Evolutionary conservation across 2,888 invertebrate species (phyloP).

Genomic region (Tipula confusa): DNA sequence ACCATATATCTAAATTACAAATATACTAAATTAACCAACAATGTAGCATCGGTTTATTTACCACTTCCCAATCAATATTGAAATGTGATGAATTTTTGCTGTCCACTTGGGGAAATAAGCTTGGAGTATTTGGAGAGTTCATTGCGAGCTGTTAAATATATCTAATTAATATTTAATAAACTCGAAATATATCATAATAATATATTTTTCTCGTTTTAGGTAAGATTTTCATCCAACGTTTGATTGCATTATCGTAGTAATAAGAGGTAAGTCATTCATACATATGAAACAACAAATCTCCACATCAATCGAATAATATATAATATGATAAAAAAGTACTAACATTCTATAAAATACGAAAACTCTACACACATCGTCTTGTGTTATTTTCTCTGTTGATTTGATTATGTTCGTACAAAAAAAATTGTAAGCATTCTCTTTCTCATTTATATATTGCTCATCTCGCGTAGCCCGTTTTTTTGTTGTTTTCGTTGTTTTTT

Average conservation of each 20-base stretch:
- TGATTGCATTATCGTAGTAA: not conserved
- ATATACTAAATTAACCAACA: no score
- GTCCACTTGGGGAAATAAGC: no score
- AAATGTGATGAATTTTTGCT: no score
- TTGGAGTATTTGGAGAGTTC: no score
- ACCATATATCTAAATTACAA: no score
- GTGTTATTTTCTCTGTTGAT: slow-evolving; percentile 20
- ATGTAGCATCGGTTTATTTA: no score
- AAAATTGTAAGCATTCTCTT: not conserved
- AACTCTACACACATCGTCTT: not conserved
- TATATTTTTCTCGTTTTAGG: not conserved
- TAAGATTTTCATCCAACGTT: not conserved
- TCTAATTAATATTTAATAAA: no score
- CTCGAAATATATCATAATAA: no score
- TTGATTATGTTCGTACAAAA: not conserved
- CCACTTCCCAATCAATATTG: no score
- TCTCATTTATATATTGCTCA: not conserved
- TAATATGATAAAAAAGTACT: not conserved
- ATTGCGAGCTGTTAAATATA: no score
- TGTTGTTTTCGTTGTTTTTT: not conserved
- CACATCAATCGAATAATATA: not conserved
- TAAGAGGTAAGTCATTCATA: not conserved
- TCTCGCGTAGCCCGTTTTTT: not conserved
- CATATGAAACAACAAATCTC: not conserved
- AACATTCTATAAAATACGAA: not conserved